These are phyloP conservation scores for Cyprinodon brontotheroides DNA, from an alignment of 2,113 vertebrate species.

Conservation along the genomic window DNA sequence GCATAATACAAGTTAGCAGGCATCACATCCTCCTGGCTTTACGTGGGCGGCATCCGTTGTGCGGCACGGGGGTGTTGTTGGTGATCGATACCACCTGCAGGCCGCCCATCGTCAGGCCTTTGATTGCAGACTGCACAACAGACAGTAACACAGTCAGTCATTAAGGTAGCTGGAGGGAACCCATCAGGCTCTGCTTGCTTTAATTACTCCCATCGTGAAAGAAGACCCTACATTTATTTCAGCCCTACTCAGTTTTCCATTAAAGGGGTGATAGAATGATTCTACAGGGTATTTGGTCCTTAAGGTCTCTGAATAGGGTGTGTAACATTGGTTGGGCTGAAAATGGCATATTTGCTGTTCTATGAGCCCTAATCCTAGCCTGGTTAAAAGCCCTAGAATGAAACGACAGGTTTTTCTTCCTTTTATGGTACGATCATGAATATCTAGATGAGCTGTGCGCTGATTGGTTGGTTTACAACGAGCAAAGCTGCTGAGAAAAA, in stretches of 20 bases:
- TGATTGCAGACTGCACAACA: constrained; percentile 88
- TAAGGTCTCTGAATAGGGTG: too few species aligned
- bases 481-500: too few species aligned
- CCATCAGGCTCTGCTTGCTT: constrained; percentile 6
- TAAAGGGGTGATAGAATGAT: too few species aligned
- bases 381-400: too few species aligned
- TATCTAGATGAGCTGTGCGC: too few species aligned
- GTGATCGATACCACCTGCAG: constrained; percentile 95
- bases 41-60: constrained; percentile 95
- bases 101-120: constrained; percentile 92
- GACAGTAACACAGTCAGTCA: constrained; percentile 38
- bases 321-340: too few species aligned
- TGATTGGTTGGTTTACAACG: too few species aligned
- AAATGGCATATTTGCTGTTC: too few species aligned
- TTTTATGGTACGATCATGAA: too few species aligned
- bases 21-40: constrained; percentile 87
- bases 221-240: constrained; percentile 1
- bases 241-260: neutral
- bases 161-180: constrained; percentile 6
- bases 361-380: too few species aligned
- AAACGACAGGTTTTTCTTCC: too few species aligned
- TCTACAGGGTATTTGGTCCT: too few species aligned
- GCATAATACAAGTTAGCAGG: constrained; percentile 11
- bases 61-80: constrained; percentile 91
- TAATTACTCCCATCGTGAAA: constrained; percentile 6